These are phyloP conservation scores for Allolobophora icterica DNA, from an alignment of 2,888 invertebrate genomes.

Conservation along the genomic window DNA sequence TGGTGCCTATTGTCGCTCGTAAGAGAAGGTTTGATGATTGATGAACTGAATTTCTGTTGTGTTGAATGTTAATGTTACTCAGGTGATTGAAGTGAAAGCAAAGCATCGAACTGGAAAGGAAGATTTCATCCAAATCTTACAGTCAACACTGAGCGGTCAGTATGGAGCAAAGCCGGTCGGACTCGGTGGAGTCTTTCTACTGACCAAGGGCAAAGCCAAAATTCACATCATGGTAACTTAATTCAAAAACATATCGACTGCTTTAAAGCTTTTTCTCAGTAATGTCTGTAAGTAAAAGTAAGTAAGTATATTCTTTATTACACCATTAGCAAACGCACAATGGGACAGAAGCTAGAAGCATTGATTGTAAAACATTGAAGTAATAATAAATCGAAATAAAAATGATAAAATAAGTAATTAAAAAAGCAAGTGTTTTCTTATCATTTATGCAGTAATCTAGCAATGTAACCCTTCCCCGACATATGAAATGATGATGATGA, in stretches of 20 bases:
- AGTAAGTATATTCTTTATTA: too few relatives aligned
- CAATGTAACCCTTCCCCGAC: too few relatives aligned
- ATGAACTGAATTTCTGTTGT: neutral
- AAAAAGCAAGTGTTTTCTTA: too few relatives aligned
- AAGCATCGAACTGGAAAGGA: constrained; percentile 60
- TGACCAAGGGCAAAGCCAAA: constrained; percentile 82
- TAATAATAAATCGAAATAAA: too few relatives aligned
- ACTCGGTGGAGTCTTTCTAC: constrained; percentile 85
- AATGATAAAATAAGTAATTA: too few relatives aligned
- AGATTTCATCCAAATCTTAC: constrained; percentile 65
- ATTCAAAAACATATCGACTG: neutral
- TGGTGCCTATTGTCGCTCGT: neutral
- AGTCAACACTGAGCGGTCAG: constrained; percentile 69
- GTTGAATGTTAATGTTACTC: constrained; percentile 44
- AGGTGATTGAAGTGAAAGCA: constrained; percentile 73
- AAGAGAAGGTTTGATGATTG: neutral
- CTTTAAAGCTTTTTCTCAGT: neutral
- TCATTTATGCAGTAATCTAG: too few relatives aligned
- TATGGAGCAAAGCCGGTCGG: constrained; percentile 79
- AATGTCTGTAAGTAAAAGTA: too few relatives aligned
- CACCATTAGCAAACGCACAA: too few relatives aligned
- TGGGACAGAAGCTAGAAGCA: too few relatives aligned
- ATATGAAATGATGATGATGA: too few relatives aligned
- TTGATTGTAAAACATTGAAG: too few relatives aligned
- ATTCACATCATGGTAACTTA: constrained; percentile 84